These are phyloP conservation scores for Astur gentilis DNA, from an alignment of 2,113 vertebrate species.

Conservation along the genomic window DNA sequence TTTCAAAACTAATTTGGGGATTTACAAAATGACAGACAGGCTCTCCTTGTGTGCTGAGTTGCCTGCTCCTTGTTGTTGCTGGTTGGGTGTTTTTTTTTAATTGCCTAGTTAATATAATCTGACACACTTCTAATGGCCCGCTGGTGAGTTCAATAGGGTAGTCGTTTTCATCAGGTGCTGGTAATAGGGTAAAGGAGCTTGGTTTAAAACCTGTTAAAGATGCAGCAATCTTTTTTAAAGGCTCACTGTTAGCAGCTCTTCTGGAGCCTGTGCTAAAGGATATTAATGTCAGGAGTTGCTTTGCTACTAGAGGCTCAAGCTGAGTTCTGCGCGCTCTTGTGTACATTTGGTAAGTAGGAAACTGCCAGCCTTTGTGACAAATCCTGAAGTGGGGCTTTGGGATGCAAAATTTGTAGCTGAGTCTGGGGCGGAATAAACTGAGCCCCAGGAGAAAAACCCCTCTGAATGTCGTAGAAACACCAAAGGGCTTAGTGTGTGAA, in stretches of 20 bases:
- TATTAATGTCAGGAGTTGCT: constrained; percentile 37
- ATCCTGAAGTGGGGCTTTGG: not conserved
- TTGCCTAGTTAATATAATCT: constrained; percentile 60
- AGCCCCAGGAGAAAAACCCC: not conserved
- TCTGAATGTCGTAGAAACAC: accelerated
- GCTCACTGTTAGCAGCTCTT: not conserved
- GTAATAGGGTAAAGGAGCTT: constrained; percentile 35
- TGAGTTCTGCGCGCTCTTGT: not conserved
- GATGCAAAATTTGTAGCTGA: not conserved
- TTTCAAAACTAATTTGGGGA: constrained; percentile 69
- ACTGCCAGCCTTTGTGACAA: not conserved
- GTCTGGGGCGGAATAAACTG: not conserved
- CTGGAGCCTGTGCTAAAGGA: constrained; percentile 3
- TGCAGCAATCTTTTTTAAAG: not conserved
- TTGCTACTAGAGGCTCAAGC: not conserved
- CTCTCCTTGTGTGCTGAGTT: not conserved
- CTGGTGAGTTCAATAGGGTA: constrained; percentile 52
- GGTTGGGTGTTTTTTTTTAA: constrained; percentile 43
- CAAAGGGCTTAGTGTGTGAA: not conserved
- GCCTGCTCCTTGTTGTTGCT: constrained; percentile 31
- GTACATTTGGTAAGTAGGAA: not conserved
- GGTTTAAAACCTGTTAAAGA: constrained; percentile 35
- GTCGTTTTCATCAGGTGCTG: constrained; percentile 42
- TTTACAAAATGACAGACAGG: constrained; percentile 51
- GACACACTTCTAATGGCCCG: constrained; percentile 45